Conservation (phyloP, 1,140 invertebrate genomes). For the Zaprionus vittiger region DNA sequence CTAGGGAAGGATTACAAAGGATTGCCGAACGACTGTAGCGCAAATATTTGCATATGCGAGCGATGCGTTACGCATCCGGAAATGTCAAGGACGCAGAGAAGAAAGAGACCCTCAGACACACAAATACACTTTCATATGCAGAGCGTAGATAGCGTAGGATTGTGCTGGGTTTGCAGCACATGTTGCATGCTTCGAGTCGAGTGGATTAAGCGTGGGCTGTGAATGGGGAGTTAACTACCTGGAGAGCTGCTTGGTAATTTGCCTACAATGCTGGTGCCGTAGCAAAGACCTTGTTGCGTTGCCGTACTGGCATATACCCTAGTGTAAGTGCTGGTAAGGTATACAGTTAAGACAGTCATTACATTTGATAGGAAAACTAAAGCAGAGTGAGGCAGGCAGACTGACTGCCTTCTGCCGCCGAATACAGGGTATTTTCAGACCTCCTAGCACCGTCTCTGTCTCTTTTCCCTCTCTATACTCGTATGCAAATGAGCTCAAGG, state of each 20-base stretch:
- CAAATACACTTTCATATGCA: constrained; percentile 5
- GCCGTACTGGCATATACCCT: not conserved
- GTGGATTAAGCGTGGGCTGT: constrained; percentile 14
- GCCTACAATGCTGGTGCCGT: constrained; percentile 3
- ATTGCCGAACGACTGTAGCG: constrained; percentile 70
- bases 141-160: not conserved
- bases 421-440: not conserved
- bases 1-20: constrained; percentile 78
- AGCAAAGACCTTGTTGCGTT: constrained; percentile 8
- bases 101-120: not conserved
- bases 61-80: constrained; percentile 63
- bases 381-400: no score
- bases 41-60: constrained; percentile 77
- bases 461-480: not conserved
- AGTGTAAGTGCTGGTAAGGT: not conserved
- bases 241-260: constrained; percentile 16
- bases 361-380: not conserved
- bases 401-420: not conserved
- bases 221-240: constrained; percentile 30
- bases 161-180: constrained; percentile 24
- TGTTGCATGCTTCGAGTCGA: constrained; percentile 16
- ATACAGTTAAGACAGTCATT: not conserved
- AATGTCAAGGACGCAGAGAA: constrained; percentile 62
- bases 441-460: not conserved
- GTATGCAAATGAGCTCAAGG: constrained; percentile 45